Evolutionary conservation across 2,888 invertebrate genomes (phyloP), one percentile per base, ranked within the genome.

Genomic region (Drosophila setosimentum): DNA sequence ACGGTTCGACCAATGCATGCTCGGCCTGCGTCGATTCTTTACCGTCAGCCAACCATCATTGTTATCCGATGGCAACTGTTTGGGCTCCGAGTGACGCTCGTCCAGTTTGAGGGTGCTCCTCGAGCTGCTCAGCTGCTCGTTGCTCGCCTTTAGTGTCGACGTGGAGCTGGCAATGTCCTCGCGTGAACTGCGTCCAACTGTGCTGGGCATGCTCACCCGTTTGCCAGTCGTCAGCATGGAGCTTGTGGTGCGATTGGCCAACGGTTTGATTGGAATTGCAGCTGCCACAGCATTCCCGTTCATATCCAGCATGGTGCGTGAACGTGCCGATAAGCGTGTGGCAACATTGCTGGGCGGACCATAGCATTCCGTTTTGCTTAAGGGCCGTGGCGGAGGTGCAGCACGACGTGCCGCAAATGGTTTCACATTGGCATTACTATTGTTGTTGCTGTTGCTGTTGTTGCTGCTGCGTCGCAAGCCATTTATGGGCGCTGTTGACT

Each of bases 41-140:
- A 98, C 98, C 0, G 97, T 98, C 76, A 98, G 95, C 98, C 98
- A 98, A 0, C 98, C 98, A 80, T 97, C 97, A 49, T 92, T 90
- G 48, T 94, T 90, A 27, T 92, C 91, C 6, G 78, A 68, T 5
- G 78, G 68, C 88, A 90, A 78, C 84, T 80, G 92, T 67, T 93
- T 93, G 1, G 92, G 89, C 82, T 93, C 89, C 45, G 92, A 91
- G 68, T 85, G 84, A 18, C 91, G 67, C 65, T 92, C 91, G 69
- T 91, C 78, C 33, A 76, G 50, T 37, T 71, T 78, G 16, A 88
- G 61, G 0, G 81, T 83, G 88, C 92, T 79, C 73, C 93, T 77
- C 57, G 93, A 82, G 73, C 91, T 77, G 77, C 91, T 76, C 60
- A 93, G 78, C 51, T 90, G 91, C 54, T 93, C 93, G 49, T 87